Percentiles rank a stretch among this genome's conserved stretches.
These are phyloP conservation scores for Hippasteria phrygiana DNA, from an alignment of 53 echinoderm and acorn worm species.

Conservation along the genomic window DNA sequence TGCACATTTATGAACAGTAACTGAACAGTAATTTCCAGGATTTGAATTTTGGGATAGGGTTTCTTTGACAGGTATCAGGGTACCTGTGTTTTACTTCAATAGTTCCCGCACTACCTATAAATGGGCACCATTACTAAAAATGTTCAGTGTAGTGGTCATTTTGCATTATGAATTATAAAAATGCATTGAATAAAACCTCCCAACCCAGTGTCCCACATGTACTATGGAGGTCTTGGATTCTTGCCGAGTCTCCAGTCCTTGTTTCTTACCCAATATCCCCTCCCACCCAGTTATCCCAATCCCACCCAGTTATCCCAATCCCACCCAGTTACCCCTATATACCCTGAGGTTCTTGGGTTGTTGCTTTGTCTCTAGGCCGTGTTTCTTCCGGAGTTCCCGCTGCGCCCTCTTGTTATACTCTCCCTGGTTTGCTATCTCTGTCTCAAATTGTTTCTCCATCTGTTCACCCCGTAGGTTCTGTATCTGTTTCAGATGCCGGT, in stretches of 20 bases:
- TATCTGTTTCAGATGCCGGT: slow-evolving; percentile 84
- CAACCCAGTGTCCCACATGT: background rate
- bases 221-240: background rate
- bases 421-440: slow-evolving; percentile 95
- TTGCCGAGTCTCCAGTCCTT: background rate
- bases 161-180: too few species aligned
- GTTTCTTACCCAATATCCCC: background rate
- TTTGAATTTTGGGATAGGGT: too few species aligned
- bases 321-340: background rate
- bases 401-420: slow-evolving; percentile 95
- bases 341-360: slow-evolving; percentile 98
- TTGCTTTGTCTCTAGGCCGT: slow-evolving; percentile 92
- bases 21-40: too few species aligned
- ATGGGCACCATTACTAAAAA: too few species aligned
- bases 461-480: slow-evolving; percentile 88
- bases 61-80: too few species aligned
- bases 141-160: too few species aligned
- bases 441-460: slow-evolving; percentile 96
- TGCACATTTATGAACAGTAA: too few species aligned
- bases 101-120: too few species aligned
- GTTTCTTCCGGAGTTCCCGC: slow-evolving; percentile 89
- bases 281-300: background rate
- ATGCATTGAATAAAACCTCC: too few species aligned
- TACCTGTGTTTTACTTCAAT: too few species aligned
- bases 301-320: background rate